These are phyloP conservation scores for Chelonoidis abingdonii DNA, from an alignment of 2,113 vertebrate species.

Conservation along the genomic window DNA sequence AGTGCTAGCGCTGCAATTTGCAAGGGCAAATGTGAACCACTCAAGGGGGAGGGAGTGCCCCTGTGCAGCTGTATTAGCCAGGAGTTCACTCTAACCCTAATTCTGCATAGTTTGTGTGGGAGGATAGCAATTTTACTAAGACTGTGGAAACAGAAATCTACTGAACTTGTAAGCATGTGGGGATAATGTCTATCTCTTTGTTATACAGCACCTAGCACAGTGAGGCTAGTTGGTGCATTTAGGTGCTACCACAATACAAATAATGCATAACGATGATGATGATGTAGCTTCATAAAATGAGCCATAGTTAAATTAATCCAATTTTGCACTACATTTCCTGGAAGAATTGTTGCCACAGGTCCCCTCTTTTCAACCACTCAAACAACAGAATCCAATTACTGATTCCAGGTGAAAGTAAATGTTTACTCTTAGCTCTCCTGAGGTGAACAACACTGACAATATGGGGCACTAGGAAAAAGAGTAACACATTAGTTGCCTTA, in stretches of 20 bases:
- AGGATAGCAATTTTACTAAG: neutral
- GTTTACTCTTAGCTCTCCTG: constrained; percentile 60
- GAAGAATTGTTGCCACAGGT: neutral
- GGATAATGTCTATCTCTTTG: neutral
- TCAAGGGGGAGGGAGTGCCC: neutral
- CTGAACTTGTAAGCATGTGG: neutral
- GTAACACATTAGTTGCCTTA: constrained; percentile 52
- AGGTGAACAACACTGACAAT: constrained; percentile 57
- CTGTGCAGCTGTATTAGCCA: neutral
- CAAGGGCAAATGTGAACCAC: neutral
- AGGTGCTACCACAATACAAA: too few relatives aligned
- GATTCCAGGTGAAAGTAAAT: constrained; percentile 25
- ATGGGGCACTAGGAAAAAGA: constrained; percentile 57
- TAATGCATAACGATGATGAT: neutral
- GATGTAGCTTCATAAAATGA: neutral
- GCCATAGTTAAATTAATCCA: neutral
- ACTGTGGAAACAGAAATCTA: neutral
- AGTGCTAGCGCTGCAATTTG: neutral
- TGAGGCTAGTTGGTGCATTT: neutral
- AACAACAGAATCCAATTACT: neutral
- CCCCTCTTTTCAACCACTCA: neutral
- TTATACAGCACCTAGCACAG: neutral
- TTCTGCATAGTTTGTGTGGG: neutral
- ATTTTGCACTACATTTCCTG: neutral
- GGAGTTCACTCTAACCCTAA: neutral